Conservation (phyloP, 1,140 invertebrate species). For the Planococcus citri region DNA sequence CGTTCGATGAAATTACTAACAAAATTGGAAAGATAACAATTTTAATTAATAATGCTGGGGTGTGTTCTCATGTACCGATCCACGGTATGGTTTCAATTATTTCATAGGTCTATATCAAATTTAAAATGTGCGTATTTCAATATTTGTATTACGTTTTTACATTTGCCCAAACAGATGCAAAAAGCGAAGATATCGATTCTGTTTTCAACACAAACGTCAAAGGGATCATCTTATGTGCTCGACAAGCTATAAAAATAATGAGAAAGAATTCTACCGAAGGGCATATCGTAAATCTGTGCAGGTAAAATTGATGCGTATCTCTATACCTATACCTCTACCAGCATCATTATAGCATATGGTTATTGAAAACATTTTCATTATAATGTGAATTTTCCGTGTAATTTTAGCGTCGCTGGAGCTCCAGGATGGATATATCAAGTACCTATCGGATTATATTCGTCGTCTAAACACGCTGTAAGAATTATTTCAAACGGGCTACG, state of each 20-base stretch:
- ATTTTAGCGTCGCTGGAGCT: neutral
- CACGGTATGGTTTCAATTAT: neutral
- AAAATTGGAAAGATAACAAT: neutral
- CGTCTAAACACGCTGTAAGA: constrained; percentile 45
- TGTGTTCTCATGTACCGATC: neutral
- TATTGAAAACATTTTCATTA: too few relatives aligned
- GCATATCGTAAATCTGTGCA: neutral
- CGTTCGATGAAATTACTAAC: neutral
- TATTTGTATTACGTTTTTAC: too few relatives aligned
- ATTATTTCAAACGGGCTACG: constrained; percentile 44
- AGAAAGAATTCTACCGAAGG: neutral
- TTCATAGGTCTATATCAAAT: too few relatives aligned
- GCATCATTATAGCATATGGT: too few relatives aligned
- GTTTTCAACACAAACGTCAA: constrained; percentile 8
- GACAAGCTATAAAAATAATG: neutral
- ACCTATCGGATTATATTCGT: constrained; percentile 37
- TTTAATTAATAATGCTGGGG: neutral
- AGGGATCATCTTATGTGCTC: neutral
- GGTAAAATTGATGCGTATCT: neutral
- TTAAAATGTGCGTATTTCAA: too few relatives aligned
- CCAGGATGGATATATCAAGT: neutral
- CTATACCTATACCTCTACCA: too few relatives aligned
- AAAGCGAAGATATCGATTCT: neutral
- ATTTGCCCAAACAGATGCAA: too few relatives aligned
- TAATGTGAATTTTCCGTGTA: neutral